phyloP scores from a whole-genome alignment of 2,797 vertebrate genomes.

The Pangasius larnaudii region DNA sequence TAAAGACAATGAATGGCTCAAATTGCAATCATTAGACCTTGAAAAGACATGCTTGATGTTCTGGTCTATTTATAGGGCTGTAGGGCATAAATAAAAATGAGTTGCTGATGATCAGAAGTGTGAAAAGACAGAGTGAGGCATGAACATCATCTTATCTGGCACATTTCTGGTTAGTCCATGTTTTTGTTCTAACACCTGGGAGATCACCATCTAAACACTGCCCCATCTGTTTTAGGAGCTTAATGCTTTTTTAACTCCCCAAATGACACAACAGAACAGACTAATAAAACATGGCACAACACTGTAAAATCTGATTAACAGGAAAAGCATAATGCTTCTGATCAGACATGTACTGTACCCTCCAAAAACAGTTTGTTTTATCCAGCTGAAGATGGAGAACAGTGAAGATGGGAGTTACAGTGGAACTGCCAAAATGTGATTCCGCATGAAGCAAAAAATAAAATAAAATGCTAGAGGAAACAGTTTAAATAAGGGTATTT shows the following conservation, averaged over 20 bases:
- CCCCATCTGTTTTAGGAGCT: background rate
- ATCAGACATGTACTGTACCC: background rate
- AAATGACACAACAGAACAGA: background rate
- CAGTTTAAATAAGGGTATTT: conserved; percentile 12
- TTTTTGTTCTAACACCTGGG: conserved; percentile 11
- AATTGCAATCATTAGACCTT: conserved; percentile 18
- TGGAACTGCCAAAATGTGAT: background rate
- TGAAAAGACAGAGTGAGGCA: conserved; percentile 16
- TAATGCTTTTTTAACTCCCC: background rate
- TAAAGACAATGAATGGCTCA: background rate
- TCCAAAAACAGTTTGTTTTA: background rate
- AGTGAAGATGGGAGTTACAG: background rate
- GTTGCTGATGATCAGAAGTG: background rate
- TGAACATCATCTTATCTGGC: conserved; percentile 1
- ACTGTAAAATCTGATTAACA: background rate
- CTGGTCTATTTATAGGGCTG: conserved; percentile 19
- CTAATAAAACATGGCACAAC: background rate
- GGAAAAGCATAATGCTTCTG: background rate
- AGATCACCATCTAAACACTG: background rate
- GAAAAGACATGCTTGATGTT: conserved; percentile 1
- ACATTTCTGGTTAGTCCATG: conserved; percentile 9
- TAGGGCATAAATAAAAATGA: background rate
- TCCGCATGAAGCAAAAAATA: background rate
- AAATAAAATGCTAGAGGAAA: background rate
- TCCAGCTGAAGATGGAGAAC: background rate